Percentiles rank a stretch among this genome's conserved stretches.
Conservation (phyloP, 23 tunicate genomes). For the Oikopleura vanhoeffeni region DNA sequence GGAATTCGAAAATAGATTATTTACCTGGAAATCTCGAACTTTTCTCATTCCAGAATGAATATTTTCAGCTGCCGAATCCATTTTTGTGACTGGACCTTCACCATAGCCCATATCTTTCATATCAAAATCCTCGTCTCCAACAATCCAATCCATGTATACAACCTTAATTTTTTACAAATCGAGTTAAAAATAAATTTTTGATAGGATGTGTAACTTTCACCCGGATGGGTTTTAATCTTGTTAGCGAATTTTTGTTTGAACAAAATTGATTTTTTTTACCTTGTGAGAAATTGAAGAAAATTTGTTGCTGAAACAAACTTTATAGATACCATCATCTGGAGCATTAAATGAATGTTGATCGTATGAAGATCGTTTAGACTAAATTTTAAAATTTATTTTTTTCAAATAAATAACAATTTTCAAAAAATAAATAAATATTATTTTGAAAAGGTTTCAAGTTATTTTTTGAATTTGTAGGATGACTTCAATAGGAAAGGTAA, state of each 20-base stretch:
- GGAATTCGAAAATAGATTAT: too few relatives aligned
- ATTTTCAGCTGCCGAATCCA: neutral
- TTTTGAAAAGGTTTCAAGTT: too few relatives aligned
- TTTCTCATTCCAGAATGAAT: neutral
- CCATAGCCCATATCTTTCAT: neutral
- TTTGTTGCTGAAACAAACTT: conserved; percentile 7
- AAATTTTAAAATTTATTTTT: neutral
- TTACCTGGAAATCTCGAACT: conserved; percentile 10
- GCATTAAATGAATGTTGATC: neutral
- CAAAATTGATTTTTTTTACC: too few relatives aligned
- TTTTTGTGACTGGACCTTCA: neutral
- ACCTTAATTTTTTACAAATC: neutral
- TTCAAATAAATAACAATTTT: neutral
- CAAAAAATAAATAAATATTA: too few relatives aligned
- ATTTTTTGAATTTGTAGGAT: too few relatives aligned
- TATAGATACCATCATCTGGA: neutral
- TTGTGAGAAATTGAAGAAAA: conserved; percentile 10
- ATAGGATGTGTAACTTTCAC: too few relatives aligned
- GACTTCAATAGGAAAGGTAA: too few relatives aligned
- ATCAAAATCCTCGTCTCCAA: neutral
- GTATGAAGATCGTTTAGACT: neutral
- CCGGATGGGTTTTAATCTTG: neutral
- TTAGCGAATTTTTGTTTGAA: neutral
- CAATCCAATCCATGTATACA: neutral
- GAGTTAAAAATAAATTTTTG: neutral